Conservation (phyloP, 2,888 invertebrate species). For the Chironomus riparius region DNA sequence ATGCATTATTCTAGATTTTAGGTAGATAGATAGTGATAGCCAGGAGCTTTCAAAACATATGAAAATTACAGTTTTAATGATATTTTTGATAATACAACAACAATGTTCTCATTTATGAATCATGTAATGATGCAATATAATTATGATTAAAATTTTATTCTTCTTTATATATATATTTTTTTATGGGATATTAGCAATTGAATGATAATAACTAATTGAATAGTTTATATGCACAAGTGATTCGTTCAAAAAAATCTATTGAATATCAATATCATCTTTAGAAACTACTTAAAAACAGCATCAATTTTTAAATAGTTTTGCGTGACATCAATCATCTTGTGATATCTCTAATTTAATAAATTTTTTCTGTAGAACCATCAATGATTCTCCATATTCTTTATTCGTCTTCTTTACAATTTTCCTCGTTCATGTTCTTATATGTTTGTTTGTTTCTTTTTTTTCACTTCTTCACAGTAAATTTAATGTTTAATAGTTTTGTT, state of each 20-base stretch:
- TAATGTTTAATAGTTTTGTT: background rate
- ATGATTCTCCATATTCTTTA: background rate
- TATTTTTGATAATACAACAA: slow-evolving; percentile 23
- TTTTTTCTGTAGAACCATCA: background rate
- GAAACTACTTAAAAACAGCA: slow-evolving; percentile 16
- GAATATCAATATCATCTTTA: background rate
- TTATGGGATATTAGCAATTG: slow-evolving; percentile 19
- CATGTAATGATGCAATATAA: slow-evolving; percentile 23
- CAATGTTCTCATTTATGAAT: slow-evolving; percentile 24
- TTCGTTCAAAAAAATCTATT: background rate
- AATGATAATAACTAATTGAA: slow-evolving; percentile 26
- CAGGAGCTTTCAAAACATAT: slow-evolving; percentile 22
- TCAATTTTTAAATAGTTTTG: slow-evolving; percentile 12
- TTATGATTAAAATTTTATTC: slow-evolving; percentile 2
- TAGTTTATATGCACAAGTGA: background rate
- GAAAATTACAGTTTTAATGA: slow-evolving; percentile 25
- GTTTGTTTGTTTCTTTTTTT: too few relatives aligned
- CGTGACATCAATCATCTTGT: background rate
- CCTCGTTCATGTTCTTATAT: too few relatives aligned
- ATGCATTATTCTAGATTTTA: slow-evolving; percentile 23
- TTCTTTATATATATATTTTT: slow-evolving; percentile 6
- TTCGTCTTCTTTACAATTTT: background rate
- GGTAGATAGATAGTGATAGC: background rate
- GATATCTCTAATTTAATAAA: background rate
- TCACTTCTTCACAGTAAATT: background rate